Percentiles rank a stretch among this genome's conserved stretches.
Evolutionary conservation across 2,888 invertebrate species (phyloP).

Genomic region (Gibbula magus): DNA sequence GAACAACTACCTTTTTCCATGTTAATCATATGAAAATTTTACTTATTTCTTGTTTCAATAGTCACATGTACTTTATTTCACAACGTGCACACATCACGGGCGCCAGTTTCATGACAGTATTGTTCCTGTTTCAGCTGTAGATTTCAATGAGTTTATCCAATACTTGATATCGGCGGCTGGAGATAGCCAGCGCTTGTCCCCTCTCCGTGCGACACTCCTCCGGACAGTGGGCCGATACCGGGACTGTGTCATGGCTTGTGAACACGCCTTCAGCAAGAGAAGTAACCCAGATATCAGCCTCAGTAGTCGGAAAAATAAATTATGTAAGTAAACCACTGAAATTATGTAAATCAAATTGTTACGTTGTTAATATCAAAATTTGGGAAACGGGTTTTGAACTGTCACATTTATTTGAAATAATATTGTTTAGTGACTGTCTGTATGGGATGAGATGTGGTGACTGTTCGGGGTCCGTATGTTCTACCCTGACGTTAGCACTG

Average conservation of each 20-base stretch:
- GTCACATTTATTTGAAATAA: too few relatives aligned
- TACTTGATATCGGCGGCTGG: slow-evolving; percentile 54
- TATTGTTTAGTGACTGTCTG: too few relatives aligned
- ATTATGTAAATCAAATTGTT: too few relatives aligned
- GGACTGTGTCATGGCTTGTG: slow-evolving; percentile 66
- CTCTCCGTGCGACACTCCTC: slow-evolving; percentile 49
- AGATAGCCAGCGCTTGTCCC: slow-evolving; percentile 37
- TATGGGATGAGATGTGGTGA: too few relatives aligned
- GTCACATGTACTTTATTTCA: too few relatives aligned
- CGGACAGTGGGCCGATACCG: slow-evolving; percentile 55
- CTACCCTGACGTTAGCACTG: too few relatives aligned
- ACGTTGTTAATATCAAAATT: too few relatives aligned
- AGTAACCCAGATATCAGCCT: neutral
- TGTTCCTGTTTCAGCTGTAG: slow-evolving; percentile 50
- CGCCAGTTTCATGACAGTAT: neutral
- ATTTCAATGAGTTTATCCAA: slow-evolving; percentile 61
- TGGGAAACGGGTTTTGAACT: too few relatives aligned
- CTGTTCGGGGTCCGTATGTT: too few relatives aligned
- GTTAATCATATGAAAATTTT: too few relatives aligned
- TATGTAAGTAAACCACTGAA: neutral
- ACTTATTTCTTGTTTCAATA: too few relatives aligned
- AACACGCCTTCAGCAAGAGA: slow-evolving; percentile 66
- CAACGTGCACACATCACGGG: neutral
- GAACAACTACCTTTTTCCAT: too few relatives aligned
- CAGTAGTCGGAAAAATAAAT: neutral